These are phyloP conservation scores for Idris sp. DNA, from an alignment of 1,140 invertebrate species.

Conservation along the genomic window DNA sequence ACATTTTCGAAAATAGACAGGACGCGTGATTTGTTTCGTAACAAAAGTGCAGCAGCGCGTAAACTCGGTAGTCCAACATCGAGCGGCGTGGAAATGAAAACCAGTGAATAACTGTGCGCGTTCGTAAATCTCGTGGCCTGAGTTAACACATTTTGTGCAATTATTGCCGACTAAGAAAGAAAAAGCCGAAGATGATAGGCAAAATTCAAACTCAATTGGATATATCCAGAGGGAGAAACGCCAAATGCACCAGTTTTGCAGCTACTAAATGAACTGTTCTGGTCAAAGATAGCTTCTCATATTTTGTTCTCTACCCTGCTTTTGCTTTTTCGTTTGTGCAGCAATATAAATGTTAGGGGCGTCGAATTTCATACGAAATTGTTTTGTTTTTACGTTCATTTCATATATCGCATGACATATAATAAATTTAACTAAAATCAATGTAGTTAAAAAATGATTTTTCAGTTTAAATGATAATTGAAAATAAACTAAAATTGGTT, in stretches of 20 bases:
- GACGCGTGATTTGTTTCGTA: slow-evolving; percentile 49
- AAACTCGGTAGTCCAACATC: slow-evolving; percentile 27
- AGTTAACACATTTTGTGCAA: slow-evolving; percentile 33
- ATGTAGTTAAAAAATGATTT: too few species aligned
- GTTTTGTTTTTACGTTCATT: too few species aligned
- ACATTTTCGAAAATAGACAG: too few species aligned
- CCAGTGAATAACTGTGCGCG: slow-evolving; percentile 29
- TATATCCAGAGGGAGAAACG: slow-evolving; percentile 1
- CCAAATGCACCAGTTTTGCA: not conserved
- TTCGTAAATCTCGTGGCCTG: slow-evolving; percentile 33
- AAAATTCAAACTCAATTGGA: slow-evolving; percentile 29
- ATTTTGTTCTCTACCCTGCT: not conserved
- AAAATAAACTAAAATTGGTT: too few species aligned
- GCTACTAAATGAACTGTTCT: slow-evolving; percentile 26
- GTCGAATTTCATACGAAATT: too few species aligned
- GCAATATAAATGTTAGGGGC: slow-evolving; percentile 13
- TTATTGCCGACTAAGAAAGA: slow-evolving; percentile 33
- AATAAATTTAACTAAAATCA: too few species aligned
- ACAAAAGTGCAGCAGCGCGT: slow-evolving; percentile 44
- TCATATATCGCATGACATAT: too few species aligned
- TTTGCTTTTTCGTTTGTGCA: slow-evolving; percentile 2
- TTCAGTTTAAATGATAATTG: too few species aligned
- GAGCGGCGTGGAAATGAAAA: slow-evolving; percentile 29
- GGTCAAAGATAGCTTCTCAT: slow-evolving; percentile 1
- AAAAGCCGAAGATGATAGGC: slow-evolving; percentile 27